Evolutionary conservation across 1,140 invertebrate species (phyloP), one percentile per base, ranked within the genome.

Genomic region (Cotesia vestalis): DNA sequence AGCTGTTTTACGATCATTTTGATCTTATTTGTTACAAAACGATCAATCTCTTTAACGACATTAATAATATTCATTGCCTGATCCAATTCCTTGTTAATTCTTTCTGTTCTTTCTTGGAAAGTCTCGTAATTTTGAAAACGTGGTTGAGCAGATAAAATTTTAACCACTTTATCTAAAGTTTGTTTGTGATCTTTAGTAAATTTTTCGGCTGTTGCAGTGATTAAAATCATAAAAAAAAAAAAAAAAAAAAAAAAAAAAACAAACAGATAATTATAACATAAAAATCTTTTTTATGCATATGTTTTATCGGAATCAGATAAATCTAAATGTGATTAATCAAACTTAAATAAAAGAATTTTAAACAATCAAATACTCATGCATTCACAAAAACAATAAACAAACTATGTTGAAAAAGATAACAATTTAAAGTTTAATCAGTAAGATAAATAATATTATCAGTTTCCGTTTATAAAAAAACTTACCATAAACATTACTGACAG

Each of bases 61-160:
- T 79, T 83, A 4, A 84, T 72, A 4, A 83, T 75, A 64, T 82
- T 76, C 55, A 85, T 79, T 63, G 84, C 77, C 67, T 76, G 81
- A 38, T 84, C 81, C 35, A 84, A 82, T 67, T 76, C 75, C 4
- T 66, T 71, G 46, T 85, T 83, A 61, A 82, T 76, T 34, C 68
- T 73, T 51, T 79, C 73, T 0, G 70, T 55, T 71, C 68, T 75
- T 14, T 78, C 72, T 35, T 55, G 62, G 66, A 4, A 59, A 46
- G 20, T 52, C 57, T 72, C 66, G 4, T 40, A 53, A 14, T 57
- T 63, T n/a, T 27, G 36, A 1, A 38, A 1, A 11, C 12, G 14
- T 60, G 4, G 53, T 4, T 59, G 12, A 4, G 34, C 14, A n/a
- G 57, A 57, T 17, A 80, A 12, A 8, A 71, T 20, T 2, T 66